Conservation (phyloP, 2,797 vertebrate genomes). For the Petrocephalus schoutedeni region DNA sequence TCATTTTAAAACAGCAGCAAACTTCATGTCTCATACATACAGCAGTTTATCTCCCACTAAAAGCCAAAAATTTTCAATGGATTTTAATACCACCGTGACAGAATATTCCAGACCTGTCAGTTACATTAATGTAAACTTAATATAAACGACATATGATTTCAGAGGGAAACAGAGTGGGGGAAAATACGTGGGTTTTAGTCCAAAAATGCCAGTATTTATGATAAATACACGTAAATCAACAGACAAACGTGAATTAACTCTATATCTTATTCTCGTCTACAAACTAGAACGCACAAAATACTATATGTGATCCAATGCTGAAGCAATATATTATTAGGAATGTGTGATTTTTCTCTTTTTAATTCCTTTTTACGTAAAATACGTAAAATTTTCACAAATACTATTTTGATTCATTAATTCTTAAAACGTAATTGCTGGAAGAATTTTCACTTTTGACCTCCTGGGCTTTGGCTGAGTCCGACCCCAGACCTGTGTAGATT, state of each 20-base stretch:
- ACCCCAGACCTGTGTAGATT: background rate
- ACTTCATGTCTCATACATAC: background rate
- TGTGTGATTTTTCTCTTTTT: background rate
- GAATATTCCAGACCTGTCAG: background rate
- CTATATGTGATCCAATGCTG: background rate
- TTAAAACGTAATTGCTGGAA: background rate
- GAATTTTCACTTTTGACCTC: background rate
- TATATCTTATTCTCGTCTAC: background rate
- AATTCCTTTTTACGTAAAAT: background rate
- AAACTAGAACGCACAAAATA: background rate
- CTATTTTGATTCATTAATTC: background rate
- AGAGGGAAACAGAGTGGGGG: background rate
- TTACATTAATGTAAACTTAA: background rate
- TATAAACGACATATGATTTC: background rate
- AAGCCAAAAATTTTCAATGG: background rate
- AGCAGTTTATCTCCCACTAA: background rate
- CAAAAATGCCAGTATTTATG: background rate
- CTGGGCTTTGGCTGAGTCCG: background rate
- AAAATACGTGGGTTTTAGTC: background rate
- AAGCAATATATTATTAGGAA: background rate
- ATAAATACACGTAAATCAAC: background rate
- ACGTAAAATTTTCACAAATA: no score
- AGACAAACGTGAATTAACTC: background rate
- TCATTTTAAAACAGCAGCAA: background rate
- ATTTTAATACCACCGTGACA: background rate